Evolutionary conservation across 2,113 vertebrate genomes (phyloP), one percentile per base, ranked within the genome.

Genomic region (Gymnocephalus cernua): DNA sequence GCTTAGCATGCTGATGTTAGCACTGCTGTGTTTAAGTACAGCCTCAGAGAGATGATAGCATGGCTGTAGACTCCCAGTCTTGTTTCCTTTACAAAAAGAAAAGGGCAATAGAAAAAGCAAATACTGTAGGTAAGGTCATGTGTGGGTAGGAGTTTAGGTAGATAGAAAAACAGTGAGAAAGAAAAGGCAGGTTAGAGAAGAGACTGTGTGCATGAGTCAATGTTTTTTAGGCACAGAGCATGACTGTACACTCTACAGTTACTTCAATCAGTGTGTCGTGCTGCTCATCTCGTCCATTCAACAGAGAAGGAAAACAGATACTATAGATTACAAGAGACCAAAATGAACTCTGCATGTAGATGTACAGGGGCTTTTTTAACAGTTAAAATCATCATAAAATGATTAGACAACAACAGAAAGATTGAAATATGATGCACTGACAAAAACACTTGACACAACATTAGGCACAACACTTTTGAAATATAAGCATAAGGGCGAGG

Each of bases 181-280:
- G 62, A 44, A 77, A 58, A 68, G 15, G 38, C 50, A 25, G 48
- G 45, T 65, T 23, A 45, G 64, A 10, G 7, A 62, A 38, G 15
- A 67, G 51, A 45, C 45, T 56, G 54, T 78, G 63, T 16, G n/a
- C 50, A 56, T 57, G 53, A 67, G 29, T 75, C 48, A 29, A 56
- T 67, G 79, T 71, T 57, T 71, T 71, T 74, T 51, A 62, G 75
- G 83, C 69, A 79, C 73, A 68, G 79, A 87, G 81, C 63, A 58
- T 88, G 86, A 93, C 92, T 81, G 79, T 68, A 85, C 79, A 81
- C 70, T 86, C 78, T 74, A 88, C 86, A 86, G 87, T 84, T 77
- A 78, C 82, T 89, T 84, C 72, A 86, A 89, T 88, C 84, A 79
- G 62, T 89, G 84, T 73, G 72, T 71, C 51, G 25, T 56, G 53